These are phyloP conservation scores for Cygnus olor DNA, from an alignment of 2,797 vertebrate genomes.

Conservation along the genomic window DNA sequence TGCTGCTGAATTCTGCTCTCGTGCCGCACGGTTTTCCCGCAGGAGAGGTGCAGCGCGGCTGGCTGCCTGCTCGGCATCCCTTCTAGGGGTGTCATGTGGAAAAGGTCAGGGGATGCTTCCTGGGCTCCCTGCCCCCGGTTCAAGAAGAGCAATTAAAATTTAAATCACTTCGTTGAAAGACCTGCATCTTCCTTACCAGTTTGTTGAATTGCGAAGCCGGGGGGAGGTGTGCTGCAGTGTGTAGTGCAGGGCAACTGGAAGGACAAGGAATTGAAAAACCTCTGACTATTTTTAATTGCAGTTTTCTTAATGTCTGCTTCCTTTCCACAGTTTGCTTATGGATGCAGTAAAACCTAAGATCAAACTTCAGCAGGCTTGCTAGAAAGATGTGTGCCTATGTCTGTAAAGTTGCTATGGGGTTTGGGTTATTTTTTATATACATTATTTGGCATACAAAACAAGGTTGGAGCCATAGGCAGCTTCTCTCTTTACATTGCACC, in stretches of 20 bases:
- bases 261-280: background rate
- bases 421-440: background rate
- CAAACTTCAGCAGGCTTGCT: background rate
- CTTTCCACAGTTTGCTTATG: background rate
- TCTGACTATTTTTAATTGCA: background rate
- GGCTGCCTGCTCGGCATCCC: background rate
- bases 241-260: background rate
- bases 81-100: background rate
- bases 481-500: background rate
- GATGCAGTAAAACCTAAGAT: background rate
- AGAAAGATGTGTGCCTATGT: background rate
- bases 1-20: background rate
- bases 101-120: slow-evolving; percentile 43
- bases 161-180: background rate
- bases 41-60: background rate
- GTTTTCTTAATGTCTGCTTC: slow-evolving; percentile 27
- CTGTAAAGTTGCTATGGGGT: background rate
- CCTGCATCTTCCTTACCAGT: background rate
- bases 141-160: background rate
- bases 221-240: background rate
- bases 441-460: background rate
- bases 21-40: background rate
- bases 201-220: background rate
- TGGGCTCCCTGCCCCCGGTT: background rate
- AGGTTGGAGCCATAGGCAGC: background rate